A percentile compares a stretch with the other conserved stretches of the same genome.
These are phyloP conservation scores for Apostichopus leukothele DNA, from an alignment of 53 echinoderm and acorn worm genomes.

Conservation along the genomic window DNA sequence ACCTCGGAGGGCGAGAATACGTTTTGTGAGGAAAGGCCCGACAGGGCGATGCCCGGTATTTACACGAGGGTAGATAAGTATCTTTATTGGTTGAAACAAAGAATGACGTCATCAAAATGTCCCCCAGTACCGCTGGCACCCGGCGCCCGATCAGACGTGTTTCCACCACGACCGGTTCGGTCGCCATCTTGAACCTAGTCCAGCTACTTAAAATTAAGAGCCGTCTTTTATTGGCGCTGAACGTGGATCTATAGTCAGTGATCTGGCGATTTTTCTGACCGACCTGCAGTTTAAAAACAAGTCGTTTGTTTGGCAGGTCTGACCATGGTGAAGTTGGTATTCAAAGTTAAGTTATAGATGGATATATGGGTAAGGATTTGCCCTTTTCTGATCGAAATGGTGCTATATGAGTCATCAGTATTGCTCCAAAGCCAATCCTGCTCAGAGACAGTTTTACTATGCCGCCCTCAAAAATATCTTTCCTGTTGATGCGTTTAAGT, in stretches of 20 bases:
- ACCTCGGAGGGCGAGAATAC: conserved; percentile 92
- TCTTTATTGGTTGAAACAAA: conserved; percentile 75
- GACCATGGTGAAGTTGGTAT: no score
- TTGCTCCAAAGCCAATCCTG: no score
- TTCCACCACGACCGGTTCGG: conserved; percentile 13
- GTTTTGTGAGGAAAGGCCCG: conserved; percentile 65
- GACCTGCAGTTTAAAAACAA: no score
- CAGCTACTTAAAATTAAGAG: background rate
- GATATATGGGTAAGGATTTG: no score
- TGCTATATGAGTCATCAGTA: no score
- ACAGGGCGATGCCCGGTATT: conserved; percentile 69
- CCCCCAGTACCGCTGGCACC: conserved; percentile 17
- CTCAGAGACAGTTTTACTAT: no score
- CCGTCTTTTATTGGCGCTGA: background rate
- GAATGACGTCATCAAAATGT: conserved; percentile 63
- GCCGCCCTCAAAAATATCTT: no score
- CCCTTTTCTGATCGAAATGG: no score
- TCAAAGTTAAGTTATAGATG: no score
- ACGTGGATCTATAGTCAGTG: background rate
- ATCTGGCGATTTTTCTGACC: no score
- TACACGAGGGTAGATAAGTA: conserved; percentile 83
- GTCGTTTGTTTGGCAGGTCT: no score
- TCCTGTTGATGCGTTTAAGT: no score
- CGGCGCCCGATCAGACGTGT: background rate
- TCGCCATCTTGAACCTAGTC: conserved; percentile 25